phyloP scores from a whole-genome alignment of 2,888 invertebrate species.

The Buathra laborator region DNA sequence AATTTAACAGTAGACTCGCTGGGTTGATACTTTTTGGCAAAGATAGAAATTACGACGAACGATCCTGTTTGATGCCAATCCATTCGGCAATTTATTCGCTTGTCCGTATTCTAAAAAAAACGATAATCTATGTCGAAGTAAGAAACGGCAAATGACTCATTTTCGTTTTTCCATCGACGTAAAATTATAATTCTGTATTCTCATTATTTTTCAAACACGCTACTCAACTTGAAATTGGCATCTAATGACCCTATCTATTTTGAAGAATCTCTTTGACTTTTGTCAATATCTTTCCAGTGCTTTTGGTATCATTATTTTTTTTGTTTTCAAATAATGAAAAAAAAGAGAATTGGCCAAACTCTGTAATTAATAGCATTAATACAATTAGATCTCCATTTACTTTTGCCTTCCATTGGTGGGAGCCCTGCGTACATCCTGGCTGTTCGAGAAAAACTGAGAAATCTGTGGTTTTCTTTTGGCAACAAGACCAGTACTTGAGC shows the following conservation, averaged over 20 bases:
- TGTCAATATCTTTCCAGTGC: not conserved
- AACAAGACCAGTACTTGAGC: constrained; percentile 99
- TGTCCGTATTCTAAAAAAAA: constrained; percentile 86
- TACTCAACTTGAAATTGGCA: no score
- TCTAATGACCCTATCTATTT: no score
- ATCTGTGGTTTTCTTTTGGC: constrained; percentile 95
- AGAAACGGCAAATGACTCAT: no score
- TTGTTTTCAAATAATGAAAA: not conserved
- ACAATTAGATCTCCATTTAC: constrained; percentile 81
- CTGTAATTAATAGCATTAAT: not conserved
- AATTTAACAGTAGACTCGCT: constrained; percentile 91
- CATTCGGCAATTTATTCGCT: constrained; percentile 91
- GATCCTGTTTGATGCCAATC: constrained; percentile 98
- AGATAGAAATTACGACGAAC: constrained; percentile 94
- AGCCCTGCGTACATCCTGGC: constrained; percentile 94
- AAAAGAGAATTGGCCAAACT: not conserved
- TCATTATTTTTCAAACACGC: no score
- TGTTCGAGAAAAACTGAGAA: constrained; percentile 97
- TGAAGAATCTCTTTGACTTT: not conserved
- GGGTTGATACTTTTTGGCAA: constrained; percentile 96
- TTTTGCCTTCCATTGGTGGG: constrained; percentile 94
- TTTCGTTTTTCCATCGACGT: no score
- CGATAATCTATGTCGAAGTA: not conserved
- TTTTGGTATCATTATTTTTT: no score
- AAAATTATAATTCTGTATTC: no score